Conservation (phyloP, 1,140 invertebrate species). For the Thrips palmi region DNA sequence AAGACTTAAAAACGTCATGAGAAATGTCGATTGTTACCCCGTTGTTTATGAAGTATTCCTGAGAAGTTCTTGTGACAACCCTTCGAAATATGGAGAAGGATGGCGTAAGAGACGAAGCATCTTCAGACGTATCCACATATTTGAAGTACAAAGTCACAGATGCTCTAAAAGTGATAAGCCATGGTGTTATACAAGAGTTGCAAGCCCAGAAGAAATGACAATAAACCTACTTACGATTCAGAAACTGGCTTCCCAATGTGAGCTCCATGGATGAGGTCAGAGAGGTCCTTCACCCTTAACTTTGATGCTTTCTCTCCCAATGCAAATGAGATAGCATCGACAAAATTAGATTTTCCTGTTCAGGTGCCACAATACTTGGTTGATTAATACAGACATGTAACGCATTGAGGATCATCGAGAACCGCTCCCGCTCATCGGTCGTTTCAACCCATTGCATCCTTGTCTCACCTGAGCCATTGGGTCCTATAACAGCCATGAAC, state of each 20-base stretch:
- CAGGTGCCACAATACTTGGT: too few species aligned
- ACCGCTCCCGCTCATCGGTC: too few species aligned
- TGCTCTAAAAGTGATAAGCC: slow-evolving; percentile 51
- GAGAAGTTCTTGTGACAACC: slow-evolving; percentile 81
- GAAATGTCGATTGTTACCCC: slow-evolving; percentile 74
- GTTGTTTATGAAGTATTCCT: slow-evolving; percentile 87
- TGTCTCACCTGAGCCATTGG: slow-evolving; percentile 96
- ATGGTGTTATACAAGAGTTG: slow-evolving; percentile 16
- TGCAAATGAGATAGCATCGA: slow-evolving; percentile 99
- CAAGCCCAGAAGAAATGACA: slow-evolving; percentile 1
- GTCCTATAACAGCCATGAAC: slow-evolving; percentile 96
- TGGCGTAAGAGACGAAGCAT: too few species aligned
- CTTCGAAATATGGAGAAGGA: too few species aligned
- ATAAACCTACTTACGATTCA: slow-evolving; percentile 33
- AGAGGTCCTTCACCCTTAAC: slow-evolving; percentile 83
- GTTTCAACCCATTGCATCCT: too few species aligned
- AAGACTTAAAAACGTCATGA: too few species aligned
- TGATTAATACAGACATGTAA: too few species aligned
- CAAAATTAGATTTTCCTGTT: slow-evolving; percentile 97
- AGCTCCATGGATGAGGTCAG: slow-evolving; percentile 95
- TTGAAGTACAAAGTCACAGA: slow-evolving; percentile 87
- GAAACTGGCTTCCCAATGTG: slow-evolving; percentile 85
- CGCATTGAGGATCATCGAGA: too few species aligned
- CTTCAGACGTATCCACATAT: slow-evolving; percentile 59
- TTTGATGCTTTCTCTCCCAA: slow-evolving; percentile 95